Percentiles rank a stretch among this genome's conserved stretches.
phyloP scores from a whole-genome alignment of 2,113 vertebrate species.

The Corapipo altera region DNA sequence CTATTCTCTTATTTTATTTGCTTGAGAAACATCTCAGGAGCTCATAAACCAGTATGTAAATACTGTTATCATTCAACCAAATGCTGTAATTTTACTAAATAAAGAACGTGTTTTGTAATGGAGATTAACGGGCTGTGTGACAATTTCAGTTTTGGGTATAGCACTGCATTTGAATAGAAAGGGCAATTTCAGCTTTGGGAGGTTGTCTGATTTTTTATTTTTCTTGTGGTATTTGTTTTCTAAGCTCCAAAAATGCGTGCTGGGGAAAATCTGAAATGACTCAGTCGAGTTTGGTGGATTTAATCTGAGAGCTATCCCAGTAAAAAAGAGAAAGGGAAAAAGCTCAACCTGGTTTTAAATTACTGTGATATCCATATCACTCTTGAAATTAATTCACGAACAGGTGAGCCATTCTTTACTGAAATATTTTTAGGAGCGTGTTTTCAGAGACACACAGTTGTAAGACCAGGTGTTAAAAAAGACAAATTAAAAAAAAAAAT shows the following conservation, averaged over 20 bases:
- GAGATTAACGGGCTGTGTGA: slow-evolving; percentile 41
- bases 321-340: not conserved
- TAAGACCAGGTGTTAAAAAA: not conserved
- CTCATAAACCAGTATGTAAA: slow-evolving; percentile 59
- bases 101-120: slow-evolving; percentile 55
- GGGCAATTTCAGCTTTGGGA: slow-evolving; percentile 28
- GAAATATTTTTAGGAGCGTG: not conserved
- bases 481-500: too few relatives aligned
- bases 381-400: not conserved
- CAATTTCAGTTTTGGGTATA: slow-evolving; percentile 24
- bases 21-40: slow-evolving; percentile 52
- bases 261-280: not conserved
- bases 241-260: not conserved
- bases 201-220: not conserved
- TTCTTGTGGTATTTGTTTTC: not conserved
- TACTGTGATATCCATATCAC: not conserved
- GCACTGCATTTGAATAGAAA: not conserved
- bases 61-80: slow-evolving; percentile 54
- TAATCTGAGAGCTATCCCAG: not conserved
- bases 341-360: not conserved
- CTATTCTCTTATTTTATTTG: slow-evolving; percentile 56
- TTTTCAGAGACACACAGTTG: not conserved
- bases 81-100: slow-evolving; percentile 56
- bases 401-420: not conserved
- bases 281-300: not conserved